A percentile compares a stretch with the other conserved stretches of the same genome.
phyloP scores from a whole-genome alignment of 2,797 vertebrate genomes.

The Vireo griseus region DNA sequence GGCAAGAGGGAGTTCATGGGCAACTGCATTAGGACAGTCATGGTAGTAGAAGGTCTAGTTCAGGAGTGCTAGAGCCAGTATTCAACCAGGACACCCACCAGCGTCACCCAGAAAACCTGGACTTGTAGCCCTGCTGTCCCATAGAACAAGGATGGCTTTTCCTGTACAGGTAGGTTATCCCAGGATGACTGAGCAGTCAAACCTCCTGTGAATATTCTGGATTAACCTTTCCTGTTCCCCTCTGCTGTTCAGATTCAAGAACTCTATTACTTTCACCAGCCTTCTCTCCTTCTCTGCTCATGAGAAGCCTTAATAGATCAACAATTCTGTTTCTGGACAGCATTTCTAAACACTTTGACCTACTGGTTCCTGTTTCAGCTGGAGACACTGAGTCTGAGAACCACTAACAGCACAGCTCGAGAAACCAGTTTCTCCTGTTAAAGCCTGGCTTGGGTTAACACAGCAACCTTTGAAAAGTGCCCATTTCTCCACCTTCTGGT shows the following conservation, averaged over 20 bases:
- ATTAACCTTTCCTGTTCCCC: background rate
- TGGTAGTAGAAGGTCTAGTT: background rate
- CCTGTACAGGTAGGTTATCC: background rate
- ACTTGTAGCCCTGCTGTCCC: background rate
- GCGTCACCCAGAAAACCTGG: background rate
- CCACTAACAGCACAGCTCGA: background rate
- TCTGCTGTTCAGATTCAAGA: background rate
- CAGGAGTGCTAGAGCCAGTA: background rate
- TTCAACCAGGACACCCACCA: background rate
- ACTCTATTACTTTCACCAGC: background rate
- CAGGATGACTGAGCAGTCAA: accelerated
- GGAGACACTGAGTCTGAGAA: background rate
- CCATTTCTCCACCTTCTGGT: constrained; percentile 1
- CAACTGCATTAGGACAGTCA: background rate
- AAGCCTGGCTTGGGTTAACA: background rate
- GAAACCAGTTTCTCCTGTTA: background rate
- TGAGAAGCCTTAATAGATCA: background rate
- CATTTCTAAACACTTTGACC: background rate
- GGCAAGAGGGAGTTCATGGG: background rate
- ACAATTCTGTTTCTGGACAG: background rate
- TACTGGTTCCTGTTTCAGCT: background rate
- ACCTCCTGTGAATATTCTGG: background rate
- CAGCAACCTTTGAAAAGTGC: background rate
- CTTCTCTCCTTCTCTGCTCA: background rate
- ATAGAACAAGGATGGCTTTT: background rate